Conservation (phyloP, 2,113 vertebrate species). For the Oncorhynchus keta region DNA sequence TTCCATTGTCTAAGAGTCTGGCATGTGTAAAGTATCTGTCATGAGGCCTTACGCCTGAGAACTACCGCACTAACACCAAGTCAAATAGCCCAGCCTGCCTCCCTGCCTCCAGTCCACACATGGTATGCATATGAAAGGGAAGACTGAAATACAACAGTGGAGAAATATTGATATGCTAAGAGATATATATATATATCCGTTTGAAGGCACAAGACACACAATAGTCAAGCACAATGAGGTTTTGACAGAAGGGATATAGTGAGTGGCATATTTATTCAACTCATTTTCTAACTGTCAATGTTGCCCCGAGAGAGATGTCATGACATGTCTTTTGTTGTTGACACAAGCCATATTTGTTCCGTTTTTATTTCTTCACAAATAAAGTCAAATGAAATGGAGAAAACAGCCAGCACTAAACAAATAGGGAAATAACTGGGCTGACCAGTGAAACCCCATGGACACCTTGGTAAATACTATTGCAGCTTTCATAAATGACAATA, state of each 20-base stretch:
- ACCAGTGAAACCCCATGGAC: background rate
- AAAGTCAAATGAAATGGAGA: background rate
- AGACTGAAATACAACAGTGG: constrained; percentile 22
- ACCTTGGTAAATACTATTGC: background rate
- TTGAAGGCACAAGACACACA: constrained; percentile 45
- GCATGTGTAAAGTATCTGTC: constrained; percentile 73
- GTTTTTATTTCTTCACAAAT: too few species aligned
- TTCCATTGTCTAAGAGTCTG: constrained; percentile 70
- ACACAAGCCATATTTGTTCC: too few species aligned
- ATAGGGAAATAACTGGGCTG: background rate
- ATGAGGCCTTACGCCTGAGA: constrained; percentile 50
- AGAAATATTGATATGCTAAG: constrained; percentile 43
- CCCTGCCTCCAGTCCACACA: constrained; percentile 37
- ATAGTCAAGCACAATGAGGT: constrained; percentile 34
- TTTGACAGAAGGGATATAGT: constrained; percentile 19
- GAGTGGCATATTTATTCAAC: too few species aligned
- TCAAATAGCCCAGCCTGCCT: constrained; percentile 25
- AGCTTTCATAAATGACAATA: background rate
- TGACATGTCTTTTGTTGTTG: background rate
- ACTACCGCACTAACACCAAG: constrained; percentile 34
- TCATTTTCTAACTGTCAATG: too few species aligned
- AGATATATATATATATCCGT: constrained; percentile 17
- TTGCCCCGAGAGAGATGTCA: too few species aligned
- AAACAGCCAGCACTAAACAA: background rate
- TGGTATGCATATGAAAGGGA: constrained; percentile 48